Evolutionary conservation across 2,797 vertebrate species (phyloP).

Genomic region (Dendrocincla tyrannina): DNA sequence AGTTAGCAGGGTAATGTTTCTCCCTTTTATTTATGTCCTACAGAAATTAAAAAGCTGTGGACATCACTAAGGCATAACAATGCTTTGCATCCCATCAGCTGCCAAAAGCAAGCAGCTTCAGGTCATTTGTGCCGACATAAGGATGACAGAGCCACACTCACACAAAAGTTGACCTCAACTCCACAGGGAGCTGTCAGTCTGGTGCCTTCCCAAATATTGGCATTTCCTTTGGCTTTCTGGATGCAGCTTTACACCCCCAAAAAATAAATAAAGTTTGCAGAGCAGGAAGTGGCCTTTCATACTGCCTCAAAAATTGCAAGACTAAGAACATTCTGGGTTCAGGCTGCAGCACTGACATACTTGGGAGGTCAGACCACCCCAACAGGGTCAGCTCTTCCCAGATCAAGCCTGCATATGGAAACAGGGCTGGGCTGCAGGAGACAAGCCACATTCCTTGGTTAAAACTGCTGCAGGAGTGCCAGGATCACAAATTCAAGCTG

Average conservation of each 20-base stretch:
- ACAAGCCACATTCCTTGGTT: neutral
- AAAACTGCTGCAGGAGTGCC: neutral
- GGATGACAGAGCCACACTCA: neutral
- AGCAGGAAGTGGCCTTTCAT: neutral
- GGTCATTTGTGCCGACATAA: neutral
- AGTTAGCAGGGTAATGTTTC: neutral
- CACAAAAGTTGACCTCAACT: neutral
- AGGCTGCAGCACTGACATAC: neutral
- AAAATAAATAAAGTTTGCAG: neutral
- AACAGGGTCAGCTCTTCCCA: neutral
- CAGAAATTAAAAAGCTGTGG: neutral
- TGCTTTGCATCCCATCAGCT: neutral
- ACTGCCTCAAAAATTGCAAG: neutral
- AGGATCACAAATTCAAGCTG: neutral
- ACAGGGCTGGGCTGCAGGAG: neutral
- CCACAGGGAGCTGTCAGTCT: neutral
- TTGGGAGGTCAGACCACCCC: neutral
- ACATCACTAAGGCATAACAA: neutral
- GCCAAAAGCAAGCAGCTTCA: neutral
- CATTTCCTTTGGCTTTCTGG: neutral
- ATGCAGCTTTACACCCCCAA: neutral
- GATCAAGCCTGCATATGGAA: accelerated
- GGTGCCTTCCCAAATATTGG: neutral
- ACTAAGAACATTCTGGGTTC: neutral
- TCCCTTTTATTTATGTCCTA: neutral